Evolutionary conservation across 2,888 invertebrate species (phyloP), one percentile per base, ranked within the genome.

Genomic region (Nemurella pictetii): DNA sequence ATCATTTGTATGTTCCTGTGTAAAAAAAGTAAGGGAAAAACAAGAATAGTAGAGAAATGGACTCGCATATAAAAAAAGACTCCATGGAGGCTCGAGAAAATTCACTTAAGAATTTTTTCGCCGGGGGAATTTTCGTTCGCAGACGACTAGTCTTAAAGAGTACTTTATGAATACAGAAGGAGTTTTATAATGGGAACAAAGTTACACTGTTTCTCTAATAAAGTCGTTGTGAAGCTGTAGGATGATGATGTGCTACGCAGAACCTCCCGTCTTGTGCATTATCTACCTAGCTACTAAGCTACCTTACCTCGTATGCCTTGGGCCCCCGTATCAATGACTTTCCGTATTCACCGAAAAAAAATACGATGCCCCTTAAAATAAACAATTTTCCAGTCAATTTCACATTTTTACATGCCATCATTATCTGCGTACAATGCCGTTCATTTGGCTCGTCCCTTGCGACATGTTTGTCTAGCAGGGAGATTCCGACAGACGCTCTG

Each of bases 1-100:
- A 85, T 83, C 84, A 84, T 85, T 85, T 85, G 85, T 85, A 85
- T 85, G 84, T 84, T 85, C 84, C 80, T 85, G 80, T 32, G 80
- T 55, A 82, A 26, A 72, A 82, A 82, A 27, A 78, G 1, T 15
- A 12, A 78, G 78, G 82, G 84, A 85, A 80, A 84, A 15, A 83
- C 81, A 30, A 27, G 35, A 55, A n/a, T 20, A 30, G 81, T 80
- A 32, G 32, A 85, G 82, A 77, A 84, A 83, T 78, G 80, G 78
- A 84, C 80, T 77, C 84, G 78, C 15, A 4, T 80, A 83, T 84
- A 83, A 83, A 84, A 83, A 84, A 36, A 83, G 36, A 82, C 75
- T 84, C 80, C 77, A 32, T 81, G 73, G 85, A 85, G 85, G 84
- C 72, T 84, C 27, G 15, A 35, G 84, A 72, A 84, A 85, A 85